Evolutionary conservation across 2,797 vertebrate genomes (phyloP).

Genomic region (Mormyrus hasselquistii): DNA sequence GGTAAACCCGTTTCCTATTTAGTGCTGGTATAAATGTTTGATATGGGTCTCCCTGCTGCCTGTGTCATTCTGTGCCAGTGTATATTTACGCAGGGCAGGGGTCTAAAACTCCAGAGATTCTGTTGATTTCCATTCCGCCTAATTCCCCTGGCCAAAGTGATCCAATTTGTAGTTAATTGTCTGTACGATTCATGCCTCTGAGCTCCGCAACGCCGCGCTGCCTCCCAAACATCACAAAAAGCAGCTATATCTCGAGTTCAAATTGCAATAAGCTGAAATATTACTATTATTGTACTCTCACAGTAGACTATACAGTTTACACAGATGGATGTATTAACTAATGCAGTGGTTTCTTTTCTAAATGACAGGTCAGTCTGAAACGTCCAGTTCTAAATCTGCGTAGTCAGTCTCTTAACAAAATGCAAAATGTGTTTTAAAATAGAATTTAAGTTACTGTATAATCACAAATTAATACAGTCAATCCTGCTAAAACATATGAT

Average conservation of each 20-base stretch:
- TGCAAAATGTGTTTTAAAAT: neutral
- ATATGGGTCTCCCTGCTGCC: no score
- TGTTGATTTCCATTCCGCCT: neutral
- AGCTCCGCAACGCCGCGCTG: neutral
- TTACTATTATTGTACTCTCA: neutral
- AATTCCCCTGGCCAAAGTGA: neutral
- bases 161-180: slow-evolving; percentile 14
- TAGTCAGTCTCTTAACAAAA: neutral
- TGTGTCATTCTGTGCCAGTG: neutral
- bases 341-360: neutral
- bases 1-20: neutral
- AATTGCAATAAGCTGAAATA: slow-evolving; percentile 8
- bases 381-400: neutral
- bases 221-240: neutral
- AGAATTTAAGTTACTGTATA: neutral
- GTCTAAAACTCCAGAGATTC: neutral
- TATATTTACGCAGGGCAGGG: neutral
- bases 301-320: neutral
- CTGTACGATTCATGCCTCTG: slow-evolving; percentile 3
- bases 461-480: neutral
- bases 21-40: neutral
- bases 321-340: neutral
- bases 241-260: neutral
- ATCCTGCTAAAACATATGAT: neutral
- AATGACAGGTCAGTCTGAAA: neutral